Conservation (phyloP, 2,797 vertebrate genomes). For the Otolemur crassicaudatus region DNA sequence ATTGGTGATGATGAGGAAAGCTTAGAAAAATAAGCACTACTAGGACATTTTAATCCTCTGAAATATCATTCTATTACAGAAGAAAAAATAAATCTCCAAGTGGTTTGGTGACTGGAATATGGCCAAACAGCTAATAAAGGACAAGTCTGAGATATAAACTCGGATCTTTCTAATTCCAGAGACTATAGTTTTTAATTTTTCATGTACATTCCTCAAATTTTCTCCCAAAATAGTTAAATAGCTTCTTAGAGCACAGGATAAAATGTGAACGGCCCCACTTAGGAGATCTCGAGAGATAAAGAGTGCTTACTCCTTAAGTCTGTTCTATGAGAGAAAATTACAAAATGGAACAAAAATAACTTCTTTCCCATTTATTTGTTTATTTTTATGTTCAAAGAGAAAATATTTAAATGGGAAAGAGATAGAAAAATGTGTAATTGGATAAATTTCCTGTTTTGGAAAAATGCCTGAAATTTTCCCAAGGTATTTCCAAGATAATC, state of each 20-base stretch:
- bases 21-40: not conserved
- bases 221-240: not conserved
- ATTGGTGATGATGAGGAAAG: not conserved
- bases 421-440: constrained; percentile 5
- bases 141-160: not conserved
- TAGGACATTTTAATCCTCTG: not conserved
- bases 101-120: not conserved
- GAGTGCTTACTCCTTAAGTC: not conserved
- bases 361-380: not conserved
- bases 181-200: not conserved
- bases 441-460: not conserved
- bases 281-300: not conserved
- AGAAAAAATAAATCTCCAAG: not conserved
- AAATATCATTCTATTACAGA: not conserved
- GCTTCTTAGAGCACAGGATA: not conserved
- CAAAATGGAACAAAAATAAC: not conserved
- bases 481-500: not conserved
- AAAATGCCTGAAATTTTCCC: not conserved
- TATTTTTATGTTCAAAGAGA: constrained; percentile 32
- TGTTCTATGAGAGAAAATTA: not conserved
- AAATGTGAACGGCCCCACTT: not conserved
- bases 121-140: not conserved
- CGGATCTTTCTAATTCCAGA: not conserved
- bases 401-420: not conserved
- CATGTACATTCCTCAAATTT: not conserved